These are phyloP conservation scores for Macroglossus sobrinus DNA, from an alignment of 2,113 vertebrate species.

Conservation along the genomic window DNA sequence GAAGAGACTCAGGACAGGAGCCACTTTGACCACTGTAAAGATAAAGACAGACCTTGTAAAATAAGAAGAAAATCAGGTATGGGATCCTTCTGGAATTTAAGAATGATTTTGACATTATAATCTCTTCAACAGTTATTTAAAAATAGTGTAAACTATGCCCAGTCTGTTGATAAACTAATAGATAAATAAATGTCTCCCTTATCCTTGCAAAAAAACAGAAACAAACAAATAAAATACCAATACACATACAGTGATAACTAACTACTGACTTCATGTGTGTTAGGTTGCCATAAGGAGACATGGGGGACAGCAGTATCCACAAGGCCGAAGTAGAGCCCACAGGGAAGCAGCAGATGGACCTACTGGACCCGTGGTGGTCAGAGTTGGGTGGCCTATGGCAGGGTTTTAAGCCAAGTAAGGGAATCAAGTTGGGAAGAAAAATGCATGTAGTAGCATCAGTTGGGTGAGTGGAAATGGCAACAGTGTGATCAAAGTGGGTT, in stretches of 20 bases:
- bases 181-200: neutral
- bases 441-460: neutral
- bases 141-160: neutral
- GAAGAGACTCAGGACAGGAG: neutral
- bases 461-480: neutral
- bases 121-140: neutral
- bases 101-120: neutral
- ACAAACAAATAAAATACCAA: neutral
- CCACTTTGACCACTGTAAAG: neutral
- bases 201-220: neutral
- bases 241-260: neutral
- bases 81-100: neutral
- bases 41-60: neutral
- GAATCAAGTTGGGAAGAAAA: neutral
- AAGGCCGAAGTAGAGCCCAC: neutral
- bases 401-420: neutral
- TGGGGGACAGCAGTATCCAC: fast-evolving
- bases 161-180: neutral
- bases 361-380: neutral
- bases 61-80: neutral
- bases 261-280: neutral
- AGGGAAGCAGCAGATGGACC: too few relatives aligned
- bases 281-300: neutral
- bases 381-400: neutral
- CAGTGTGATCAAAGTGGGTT: neutral